Evolutionary conservation across 2,113 vertebrate species (phyloP), one percentile per base, ranked within the genome.

Genomic region (Trematocara zebra): DNA sequence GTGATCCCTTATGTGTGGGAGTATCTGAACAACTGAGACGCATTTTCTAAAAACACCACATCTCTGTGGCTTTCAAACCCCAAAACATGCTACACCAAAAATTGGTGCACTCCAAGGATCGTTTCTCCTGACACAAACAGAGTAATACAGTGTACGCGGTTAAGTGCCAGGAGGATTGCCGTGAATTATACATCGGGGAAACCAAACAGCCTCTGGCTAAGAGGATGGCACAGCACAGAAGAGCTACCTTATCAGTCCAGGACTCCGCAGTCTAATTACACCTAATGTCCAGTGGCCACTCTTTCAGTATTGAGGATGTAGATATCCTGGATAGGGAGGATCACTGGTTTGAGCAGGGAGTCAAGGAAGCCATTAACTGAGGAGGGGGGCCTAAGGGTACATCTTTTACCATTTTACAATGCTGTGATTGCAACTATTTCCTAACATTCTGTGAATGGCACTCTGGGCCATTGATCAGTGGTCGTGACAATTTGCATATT

Each of bases 61-160:
- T 37, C 11, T 37, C 61, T 37, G 33, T 20, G 61, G 61, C 61
- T 67, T 67, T 67, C 33, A 67, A 67, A 67, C 33, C 33, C 33
- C 61, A 67, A 67, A 67, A 67, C 61, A 67, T 37, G 33, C 33
- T 67, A 67, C 61, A 37, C 61, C 61, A 67, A 67, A 67, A 67
- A 67, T 67, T 67, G 33, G 35, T 67, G 4, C 11, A 20, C 61
- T 37, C 61, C 61, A 67, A 37, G 61, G 61, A 67, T 67, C 4
- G 18, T 11, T 18, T 37, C 61, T 37, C 61, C 61, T 2, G 11
- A 67, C 35, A 37, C 33, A 67, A 37, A 67, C 2, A 0, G 2
- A 64, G 59, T 35, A 64, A n/a, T 64, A n/a, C 33, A 37, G 18
- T 37, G 33, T 67, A 12, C 1, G 11, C 6, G 18, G 61, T 37